Evolutionary conservation across 2,888 invertebrate species (phyloP), one percentile per base, ranked within the genome.

Genomic region (Teleogryllus oceanicus): DNA sequence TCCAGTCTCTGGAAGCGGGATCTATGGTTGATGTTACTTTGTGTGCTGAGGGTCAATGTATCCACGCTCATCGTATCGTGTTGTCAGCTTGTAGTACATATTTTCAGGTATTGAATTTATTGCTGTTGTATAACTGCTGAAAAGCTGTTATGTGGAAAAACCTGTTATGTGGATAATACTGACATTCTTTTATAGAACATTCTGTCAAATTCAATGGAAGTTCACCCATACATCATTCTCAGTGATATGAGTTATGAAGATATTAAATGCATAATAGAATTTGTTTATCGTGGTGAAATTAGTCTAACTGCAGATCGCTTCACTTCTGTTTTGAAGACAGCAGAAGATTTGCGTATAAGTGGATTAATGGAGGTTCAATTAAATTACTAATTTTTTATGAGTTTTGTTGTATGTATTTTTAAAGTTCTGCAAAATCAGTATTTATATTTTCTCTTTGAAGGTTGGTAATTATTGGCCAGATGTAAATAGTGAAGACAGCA

Each of bases 21-120:
- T 87, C 86, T 37, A 87, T 89, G 86, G 88, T 88, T 81, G 89
- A 89, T 82, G 88, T 88, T 62, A 88, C 88, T 20, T 84, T 89
- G 74, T 86, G 87, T 50, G 88, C 87, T 80, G 87, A 85, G 74
- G 88, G 88, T 50, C 85, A 87, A 81, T 87, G 86, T 79, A 83
- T 86, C 77, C 83, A 84, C 81, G 89, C 89, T 10, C 89, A 89
- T 84, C 87, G 88, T 50, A 87, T 89, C 79, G 88, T 89, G 62
- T 85, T 89, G 2, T 87, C 87, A 79, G 88, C 88, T 21, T 89
- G 88, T 83, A 89, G 89, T 83, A 85, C 87, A 78, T 86, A 88
- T 81, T 88, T 89, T 83, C 87, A 88, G 85, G 88, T 88, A 84
- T 37, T 37, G 24, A 37, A 37, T 37, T 37, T 37, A 37, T 37